Evolutionary conservation across 2,888 invertebrate species (phyloP).

Genomic region (Cheilosia soror): DNA sequence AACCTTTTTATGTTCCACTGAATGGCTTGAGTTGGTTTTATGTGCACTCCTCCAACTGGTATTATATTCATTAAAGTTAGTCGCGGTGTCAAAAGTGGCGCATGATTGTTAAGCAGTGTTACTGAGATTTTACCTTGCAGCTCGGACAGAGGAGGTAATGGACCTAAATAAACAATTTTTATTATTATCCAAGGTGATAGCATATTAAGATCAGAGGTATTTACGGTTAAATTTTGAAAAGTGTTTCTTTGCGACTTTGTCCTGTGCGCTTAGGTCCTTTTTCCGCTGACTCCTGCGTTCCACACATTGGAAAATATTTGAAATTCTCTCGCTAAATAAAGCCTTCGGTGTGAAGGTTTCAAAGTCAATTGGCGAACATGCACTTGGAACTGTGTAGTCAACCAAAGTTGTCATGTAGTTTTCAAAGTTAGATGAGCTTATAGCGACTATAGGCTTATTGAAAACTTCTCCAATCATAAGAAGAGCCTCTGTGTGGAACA

Average conservation of each 20-base stretch:
- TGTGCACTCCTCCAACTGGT: slow-evolving; percentile 85
- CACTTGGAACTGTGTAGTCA: slow-evolving; percentile 84
- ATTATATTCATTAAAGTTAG: slow-evolving; percentile 84
- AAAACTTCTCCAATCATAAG: slow-evolving; percentile 82
- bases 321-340: slow-evolving; percentile 84
- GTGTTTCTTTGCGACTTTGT: slow-evolving; percentile 80
- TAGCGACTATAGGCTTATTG: slow-evolving; percentile 82
- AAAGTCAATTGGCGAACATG: slow-evolving; percentile 84
- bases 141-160: slow-evolving; percentile 77
- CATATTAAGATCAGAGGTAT: not conserved
- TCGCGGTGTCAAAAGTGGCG: slow-evolving; percentile 83
- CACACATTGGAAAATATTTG: slow-evolving; percentile 83
- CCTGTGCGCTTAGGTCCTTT: slow-evolving; percentile 80
- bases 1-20: slow-evolving; percentile 83
- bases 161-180: slow-evolving; percentile 40
- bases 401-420: slow-evolving; percentile 83
- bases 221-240: slow-evolving; percentile 79
- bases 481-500: slow-evolving; percentile 83
- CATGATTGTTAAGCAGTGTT: slow-evolving; percentile 84
- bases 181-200: not conserved
- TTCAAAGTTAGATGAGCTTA: slow-evolving; percentile 83
- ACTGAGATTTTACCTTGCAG: slow-evolving; percentile 84
- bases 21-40: slow-evolving; percentile 82
- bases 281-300: slow-evolving; percentile 79
- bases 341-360: slow-evolving; percentile 82